Evolutionary conservation across 2,113 vertebrate species (phyloP).

Genomic region (Apteryx owenii): DNA sequence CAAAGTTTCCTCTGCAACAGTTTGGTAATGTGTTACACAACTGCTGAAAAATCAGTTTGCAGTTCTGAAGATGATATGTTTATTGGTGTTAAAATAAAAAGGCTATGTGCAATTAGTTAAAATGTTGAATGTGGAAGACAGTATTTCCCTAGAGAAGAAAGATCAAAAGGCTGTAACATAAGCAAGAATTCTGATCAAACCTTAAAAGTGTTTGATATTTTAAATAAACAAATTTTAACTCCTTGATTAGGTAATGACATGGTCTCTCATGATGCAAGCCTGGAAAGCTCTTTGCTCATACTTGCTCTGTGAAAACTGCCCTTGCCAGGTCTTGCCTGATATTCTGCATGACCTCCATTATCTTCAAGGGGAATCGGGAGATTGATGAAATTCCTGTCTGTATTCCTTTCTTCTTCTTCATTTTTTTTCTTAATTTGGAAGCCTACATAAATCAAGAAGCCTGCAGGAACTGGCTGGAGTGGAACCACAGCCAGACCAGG

Average conservation of each 20-base stretch:
- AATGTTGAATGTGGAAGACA: background rate
- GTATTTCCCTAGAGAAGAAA: background rate
- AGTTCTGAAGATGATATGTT: background rate
- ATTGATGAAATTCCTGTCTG: background rate
- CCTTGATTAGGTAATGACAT: background rate
- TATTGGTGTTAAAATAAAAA: slow-evolving; percentile 3
- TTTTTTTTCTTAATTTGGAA: background rate
- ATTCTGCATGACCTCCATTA: background rate
- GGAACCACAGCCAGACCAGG: slow-evolving; percentile 45
- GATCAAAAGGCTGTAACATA: background rate
- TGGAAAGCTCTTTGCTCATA: background rate
- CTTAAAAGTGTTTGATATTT: background rate
- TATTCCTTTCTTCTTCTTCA: background rate
- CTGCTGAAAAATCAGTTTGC: background rate
- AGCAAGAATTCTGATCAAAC: slow-evolving; percentile 17
- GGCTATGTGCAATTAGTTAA: background rate
- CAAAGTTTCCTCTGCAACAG: background rate
- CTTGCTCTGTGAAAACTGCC: background rate
- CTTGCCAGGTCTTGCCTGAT: background rate
- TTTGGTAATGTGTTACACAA: background rate
- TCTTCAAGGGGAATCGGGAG: background rate
- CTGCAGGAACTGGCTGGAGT: slow-evolving; percentile 19
- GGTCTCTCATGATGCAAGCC: background rate
- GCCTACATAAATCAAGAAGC: slow-evolving; percentile 52
- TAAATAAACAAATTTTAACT: slow-evolving; percentile 33